Base-by-base conservation (phyloP, 2,113 vertebrate species). In the Prionailurus bengalensis region DNA sequence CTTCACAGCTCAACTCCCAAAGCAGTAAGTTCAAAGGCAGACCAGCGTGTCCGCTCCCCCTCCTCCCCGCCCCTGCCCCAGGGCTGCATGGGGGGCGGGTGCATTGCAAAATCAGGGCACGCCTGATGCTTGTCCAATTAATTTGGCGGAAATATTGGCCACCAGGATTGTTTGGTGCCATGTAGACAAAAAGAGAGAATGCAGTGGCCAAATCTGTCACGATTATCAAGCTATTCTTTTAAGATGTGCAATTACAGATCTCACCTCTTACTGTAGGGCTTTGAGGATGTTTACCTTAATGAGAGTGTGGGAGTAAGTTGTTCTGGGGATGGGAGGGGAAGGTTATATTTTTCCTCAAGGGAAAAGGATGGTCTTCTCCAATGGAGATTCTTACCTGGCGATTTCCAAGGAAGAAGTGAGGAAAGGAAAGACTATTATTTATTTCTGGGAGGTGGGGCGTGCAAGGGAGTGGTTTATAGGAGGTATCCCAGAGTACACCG, bases 61-160 rank as follows among this genome's bases (percentile, higher is more conserved):
- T 27, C 17, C 8, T 45, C 45, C 45, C 45, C 8, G 45, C 8
- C 45, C 45, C 45, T 45, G 45, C 45, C 33, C 27, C 5, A 27
- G 4, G 12, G 58, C 80, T 29, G 17, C 29, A 2, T 19, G 33
- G 7, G 7, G 1, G 25, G 14, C 2, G 0, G 25, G 14, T 3
- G 5, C 0, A 0, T 6, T 33, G 25, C 17, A 36, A 51, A 80
- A 48, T 51, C 23, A 58, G 39, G 39, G 25, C 1, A 0, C 0
- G 0, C 61, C 42, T 93, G n/a, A 36, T 4, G 1, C 48, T 45
- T 33, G 2, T 36, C 31, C 71, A 92, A 45, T 92, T 86, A 81
- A 93, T 19, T n/a, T 33, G 39, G 65, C 0, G 1, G 39, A 58
- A 45, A 48, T 10, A 5, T 39, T 61, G 91, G 68, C 74, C 48